Percentiles rank a stretch among this genome's conserved stretches.
Conservation (phyloP, 2,113 vertebrate species). For the Astur gentilis region DNA sequence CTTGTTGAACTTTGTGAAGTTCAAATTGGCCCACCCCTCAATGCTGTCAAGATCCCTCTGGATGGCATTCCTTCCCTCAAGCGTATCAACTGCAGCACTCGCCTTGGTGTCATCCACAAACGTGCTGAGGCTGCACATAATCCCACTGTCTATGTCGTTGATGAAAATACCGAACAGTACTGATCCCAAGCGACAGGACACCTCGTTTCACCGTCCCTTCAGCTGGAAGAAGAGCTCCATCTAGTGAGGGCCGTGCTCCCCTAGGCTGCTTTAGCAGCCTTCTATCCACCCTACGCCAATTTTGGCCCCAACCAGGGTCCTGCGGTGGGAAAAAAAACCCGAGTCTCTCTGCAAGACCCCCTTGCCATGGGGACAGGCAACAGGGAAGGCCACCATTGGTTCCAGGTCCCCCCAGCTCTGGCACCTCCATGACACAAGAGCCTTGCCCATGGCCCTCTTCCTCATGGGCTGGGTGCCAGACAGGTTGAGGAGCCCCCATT, state of each 20-base stretch:
- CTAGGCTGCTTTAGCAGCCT: not conserved
- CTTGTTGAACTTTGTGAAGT: not conserved
- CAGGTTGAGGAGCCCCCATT: rapidly evolving
- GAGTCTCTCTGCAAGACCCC: not conserved
- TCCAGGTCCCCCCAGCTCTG: not conserved
- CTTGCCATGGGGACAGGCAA: not conserved
- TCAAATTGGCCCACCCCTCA: not conserved
- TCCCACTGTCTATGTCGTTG: not conserved
- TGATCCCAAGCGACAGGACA: rapidly evolving
- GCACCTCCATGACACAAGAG: not conserved
- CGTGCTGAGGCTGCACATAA: not conserved
- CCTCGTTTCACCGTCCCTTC: not conserved
- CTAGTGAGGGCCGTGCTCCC: not conserved
- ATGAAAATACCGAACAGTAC: not conserved
- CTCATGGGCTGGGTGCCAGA: not conserved
- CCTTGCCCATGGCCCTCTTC: not conserved
- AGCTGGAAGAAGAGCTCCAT: not conserved
- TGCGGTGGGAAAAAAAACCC: rapidly evolving
- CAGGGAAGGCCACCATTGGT: not conserved
- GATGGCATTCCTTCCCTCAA: not conserved
- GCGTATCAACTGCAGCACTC: not conserved
- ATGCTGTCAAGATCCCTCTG: not conserved
- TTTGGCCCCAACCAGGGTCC: not conserved
- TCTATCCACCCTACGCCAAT: not conserved
- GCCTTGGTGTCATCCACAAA: not conserved